Conservation (phyloP, 2,888 invertebrate species). For the Cryptophagus acutangulus region DNA sequence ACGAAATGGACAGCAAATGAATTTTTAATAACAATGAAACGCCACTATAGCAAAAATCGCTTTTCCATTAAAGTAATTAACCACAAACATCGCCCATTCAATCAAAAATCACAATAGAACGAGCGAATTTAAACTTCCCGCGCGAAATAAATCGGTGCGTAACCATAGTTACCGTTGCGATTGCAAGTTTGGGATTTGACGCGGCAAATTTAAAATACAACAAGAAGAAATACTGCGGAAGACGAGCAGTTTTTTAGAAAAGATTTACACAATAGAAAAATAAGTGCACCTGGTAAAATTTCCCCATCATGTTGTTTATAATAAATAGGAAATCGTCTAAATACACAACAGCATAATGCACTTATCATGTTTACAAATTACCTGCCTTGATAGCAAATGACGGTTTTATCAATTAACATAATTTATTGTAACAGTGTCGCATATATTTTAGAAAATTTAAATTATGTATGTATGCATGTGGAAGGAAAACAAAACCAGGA, state of each 20-base stretch:
- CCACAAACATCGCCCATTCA: no score
- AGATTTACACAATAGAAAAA: constrained; percentile 36
- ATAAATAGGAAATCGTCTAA: not conserved
- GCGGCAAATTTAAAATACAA: no score
- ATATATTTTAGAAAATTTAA: constrained; percentile 3
- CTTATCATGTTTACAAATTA: constrained; percentile 9
- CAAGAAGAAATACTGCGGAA: no score
- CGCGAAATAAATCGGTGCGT: no score
- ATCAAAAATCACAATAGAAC: no score
- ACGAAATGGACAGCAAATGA: constrained; percentile 28
- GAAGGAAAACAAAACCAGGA: no score
- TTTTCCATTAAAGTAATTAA: constrained; percentile 40
- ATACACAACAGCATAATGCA: constrained; percentile 4
- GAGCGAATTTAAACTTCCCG: constrained; percentile 30
- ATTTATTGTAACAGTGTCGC: constrained; percentile 5
- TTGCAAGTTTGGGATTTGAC: no score
- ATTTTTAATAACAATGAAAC: constrained; percentile 36
- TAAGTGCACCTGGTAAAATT: no score
- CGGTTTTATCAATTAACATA: constrained; percentile 8
- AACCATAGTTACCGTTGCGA: no score
- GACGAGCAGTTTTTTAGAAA: no score
- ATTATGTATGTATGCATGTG: no score
- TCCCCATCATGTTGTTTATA: no score
- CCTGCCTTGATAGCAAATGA: constrained; percentile 4
- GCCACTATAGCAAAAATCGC: constrained; percentile 28